Conservation (phyloP, 2,888 invertebrate genomes). For the Stegana nigrithorax region DNA sequence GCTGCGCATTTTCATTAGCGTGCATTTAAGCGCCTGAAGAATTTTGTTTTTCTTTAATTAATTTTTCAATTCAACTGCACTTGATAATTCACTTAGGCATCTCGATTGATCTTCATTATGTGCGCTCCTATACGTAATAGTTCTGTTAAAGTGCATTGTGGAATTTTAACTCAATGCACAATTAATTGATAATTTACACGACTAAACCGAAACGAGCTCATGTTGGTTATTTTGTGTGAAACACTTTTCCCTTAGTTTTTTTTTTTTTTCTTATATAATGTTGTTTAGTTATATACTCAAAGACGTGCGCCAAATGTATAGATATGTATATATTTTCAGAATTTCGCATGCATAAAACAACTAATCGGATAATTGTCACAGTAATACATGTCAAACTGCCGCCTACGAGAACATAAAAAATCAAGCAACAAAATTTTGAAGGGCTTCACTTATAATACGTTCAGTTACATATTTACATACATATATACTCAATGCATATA, state of each 20-base stretch:
- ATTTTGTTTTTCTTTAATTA: slow-evolving; percentile 15
- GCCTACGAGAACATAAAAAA: slow-evolving; percentile 41
- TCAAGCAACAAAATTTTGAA: slow-evolving; percentile 60
- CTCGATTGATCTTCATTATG: background rate
- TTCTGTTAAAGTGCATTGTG: background rate
- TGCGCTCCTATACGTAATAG: background rate
- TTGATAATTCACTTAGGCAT: background rate
- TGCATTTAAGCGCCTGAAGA: background rate
- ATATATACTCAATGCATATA: too few species aligned
- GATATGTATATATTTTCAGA: too few species aligned
- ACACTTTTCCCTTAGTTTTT: too few species aligned
- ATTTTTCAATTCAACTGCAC: slow-evolving; percentile 6
- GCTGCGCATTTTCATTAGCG: background rate
- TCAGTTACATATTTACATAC: background rate
- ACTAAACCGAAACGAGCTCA: too few species aligned
- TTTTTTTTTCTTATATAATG: too few species aligned
- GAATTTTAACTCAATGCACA: background rate
- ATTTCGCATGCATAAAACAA: too few species aligned
- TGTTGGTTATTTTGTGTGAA: too few species aligned
- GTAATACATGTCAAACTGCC: slow-evolving; percentile 1
- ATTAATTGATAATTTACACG: background rate
- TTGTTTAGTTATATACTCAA: too few species aligned
- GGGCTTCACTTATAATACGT: slow-evolving; percentile 51
- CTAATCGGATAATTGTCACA: slow-evolving; percentile 53
- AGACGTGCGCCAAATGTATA: too few species aligned